phyloP scores from a whole-genome alignment of 2,113 vertebrate species.

The Puntigrus tetrazona region DNA sequence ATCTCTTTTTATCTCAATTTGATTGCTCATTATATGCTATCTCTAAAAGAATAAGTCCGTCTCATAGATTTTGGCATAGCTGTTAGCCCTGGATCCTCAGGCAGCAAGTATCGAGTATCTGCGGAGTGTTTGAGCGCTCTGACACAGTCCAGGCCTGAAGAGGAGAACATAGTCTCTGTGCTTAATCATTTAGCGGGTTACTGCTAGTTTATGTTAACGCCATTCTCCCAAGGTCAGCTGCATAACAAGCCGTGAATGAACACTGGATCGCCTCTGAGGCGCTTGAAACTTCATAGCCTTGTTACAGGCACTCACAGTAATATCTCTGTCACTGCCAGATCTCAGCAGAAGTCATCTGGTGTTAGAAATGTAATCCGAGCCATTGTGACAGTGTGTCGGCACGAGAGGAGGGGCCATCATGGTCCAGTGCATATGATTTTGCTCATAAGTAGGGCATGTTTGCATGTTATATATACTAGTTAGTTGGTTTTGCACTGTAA shows the following conservation, averaged over 20 bases:
- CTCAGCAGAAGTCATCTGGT: constrained; percentile 20
- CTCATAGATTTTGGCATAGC: constrained; percentile 15
- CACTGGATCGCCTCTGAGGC: not conserved
- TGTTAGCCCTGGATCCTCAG: not conserved
- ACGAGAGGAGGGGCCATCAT: constrained; percentile 1
- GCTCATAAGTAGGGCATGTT: constrained; percentile 32
- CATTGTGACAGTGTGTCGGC: constrained; percentile 19
- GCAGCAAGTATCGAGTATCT: constrained; percentile 22
- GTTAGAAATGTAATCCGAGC: constrained; percentile 15
- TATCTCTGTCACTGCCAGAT: constrained; percentile 21
- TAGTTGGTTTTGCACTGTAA: constrained; percentile 1
- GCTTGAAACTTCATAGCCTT: constrained; percentile 13
- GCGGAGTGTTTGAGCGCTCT: constrained; percentile 49
- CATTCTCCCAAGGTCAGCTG: constrained; percentile 67
- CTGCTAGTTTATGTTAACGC: constrained; percentile 65
- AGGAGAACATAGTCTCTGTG: constrained; percentile 41
- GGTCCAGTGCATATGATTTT: not conserved
- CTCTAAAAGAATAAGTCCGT: not conserved
- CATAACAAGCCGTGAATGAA: constrained; percentile 25
- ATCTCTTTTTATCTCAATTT: not conserved
- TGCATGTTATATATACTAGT: not conserved
- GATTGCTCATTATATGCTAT: not conserved
- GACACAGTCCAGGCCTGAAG: constrained; percentile 62
- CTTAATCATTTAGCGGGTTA: constrained; percentile 45
- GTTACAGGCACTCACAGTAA: constrained; percentile 8